phyloP scores from a whole-genome alignment of 2,113 vertebrate species.

The Australoheros scitulus region DNA sequence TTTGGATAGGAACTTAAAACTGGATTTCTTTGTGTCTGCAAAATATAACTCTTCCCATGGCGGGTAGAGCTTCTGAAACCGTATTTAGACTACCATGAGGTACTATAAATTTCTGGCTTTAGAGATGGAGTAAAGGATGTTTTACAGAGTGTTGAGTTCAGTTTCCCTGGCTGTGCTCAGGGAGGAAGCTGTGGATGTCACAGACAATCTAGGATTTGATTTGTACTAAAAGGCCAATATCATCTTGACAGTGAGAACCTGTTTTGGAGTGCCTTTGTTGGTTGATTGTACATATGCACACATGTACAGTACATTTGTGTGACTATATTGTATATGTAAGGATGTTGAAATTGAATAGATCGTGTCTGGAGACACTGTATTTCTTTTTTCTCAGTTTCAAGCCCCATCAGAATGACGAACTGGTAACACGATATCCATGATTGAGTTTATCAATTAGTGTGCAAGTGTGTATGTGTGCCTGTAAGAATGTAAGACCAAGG shows the following conservation, averaged over 20 bases:
- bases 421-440: background rate
- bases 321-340: background rate
- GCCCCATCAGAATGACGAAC: background rate
- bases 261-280: background rate
- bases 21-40: background rate
- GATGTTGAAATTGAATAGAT: background rate
- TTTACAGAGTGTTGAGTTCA: conserved; percentile 63
- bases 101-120: background rate
- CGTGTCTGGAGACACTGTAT: background rate
- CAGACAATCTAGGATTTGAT: conserved; percentile 19
- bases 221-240: conserved; percentile 31
- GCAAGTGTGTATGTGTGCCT: background rate
- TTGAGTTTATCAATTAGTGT: background rate
- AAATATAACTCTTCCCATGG: background rate
- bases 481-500: background rate
- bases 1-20: background rate
- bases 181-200: conserved; percentile 22
- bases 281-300: background rate
- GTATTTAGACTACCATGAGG: background rate
- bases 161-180: conserved; percentile 56
- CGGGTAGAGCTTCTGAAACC: background rate
- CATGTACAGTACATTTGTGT: background rate
- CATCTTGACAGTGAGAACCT: background rate
- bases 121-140: conserved; percentile 12
- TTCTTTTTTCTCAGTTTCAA: background rate